Percentiles rank a stretch among this genome's conserved stretches.
Conservation (phyloP, 2,113 vertebrate genomes). For the Ptyas mucosa region DNA sequence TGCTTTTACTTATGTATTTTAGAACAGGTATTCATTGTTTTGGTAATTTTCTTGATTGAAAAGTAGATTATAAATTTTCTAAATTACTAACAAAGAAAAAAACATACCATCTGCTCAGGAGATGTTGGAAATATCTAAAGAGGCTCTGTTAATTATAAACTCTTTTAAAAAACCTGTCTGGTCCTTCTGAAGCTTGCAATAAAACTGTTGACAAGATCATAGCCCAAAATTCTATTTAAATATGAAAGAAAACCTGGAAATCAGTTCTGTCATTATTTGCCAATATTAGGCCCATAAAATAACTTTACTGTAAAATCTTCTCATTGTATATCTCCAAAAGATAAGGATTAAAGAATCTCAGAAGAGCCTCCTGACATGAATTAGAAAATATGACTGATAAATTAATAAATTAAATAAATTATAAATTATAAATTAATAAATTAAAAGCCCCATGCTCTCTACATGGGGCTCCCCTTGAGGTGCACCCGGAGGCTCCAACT, state of each 20-base stretch:
- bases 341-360: conserved; percentile 6
- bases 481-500: too few species aligned
- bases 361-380: not conserved
- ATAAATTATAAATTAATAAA: too few species aligned
- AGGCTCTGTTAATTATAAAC: conserved; percentile 41
- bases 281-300: not conserved
- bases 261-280: conserved; percentile 25
- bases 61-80: conserved; percentile 20
- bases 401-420: too few species aligned
- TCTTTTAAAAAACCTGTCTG: not conserved
- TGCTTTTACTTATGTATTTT: not conserved
- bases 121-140: conserved; percentile 6
- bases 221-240: conserved; percentile 43
- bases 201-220: conserved; percentile 39
- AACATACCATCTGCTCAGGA: conserved; percentile 22
- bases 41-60: conserved; percentile 5
- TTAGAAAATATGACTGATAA: conserved; percentile 12
- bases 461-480: too few species aligned
- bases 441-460: too few species aligned
- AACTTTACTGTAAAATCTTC: not conserved
- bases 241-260: conserved; percentile 29
- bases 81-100: conserved; percentile 4
- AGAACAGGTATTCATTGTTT: not conserved
- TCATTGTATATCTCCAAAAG: not conserved
- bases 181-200: conserved; percentile 26